Conservation (phyloP, 2,888 invertebrate species). For the Andrena chrysosceles region DNA sequence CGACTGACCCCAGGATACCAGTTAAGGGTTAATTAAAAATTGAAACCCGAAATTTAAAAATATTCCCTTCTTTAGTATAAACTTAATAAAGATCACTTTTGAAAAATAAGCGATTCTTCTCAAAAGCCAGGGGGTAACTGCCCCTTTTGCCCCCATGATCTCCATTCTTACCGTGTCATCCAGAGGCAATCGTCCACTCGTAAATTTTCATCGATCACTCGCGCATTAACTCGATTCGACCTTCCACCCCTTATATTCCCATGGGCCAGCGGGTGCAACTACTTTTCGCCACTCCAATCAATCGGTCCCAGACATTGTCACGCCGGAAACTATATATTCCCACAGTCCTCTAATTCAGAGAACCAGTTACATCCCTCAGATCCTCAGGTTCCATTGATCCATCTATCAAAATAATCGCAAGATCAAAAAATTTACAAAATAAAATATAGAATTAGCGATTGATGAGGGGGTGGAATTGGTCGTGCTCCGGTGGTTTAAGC, state of each 20-base stretch:
- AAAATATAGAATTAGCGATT: too few relatives aligned
- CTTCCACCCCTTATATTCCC: constrained; percentile 56
- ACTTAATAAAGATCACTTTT: too few relatives aligned
- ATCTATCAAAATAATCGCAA: too few relatives aligned
- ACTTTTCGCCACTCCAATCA: neutral
- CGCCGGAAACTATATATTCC: neutral
- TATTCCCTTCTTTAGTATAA: too few relatives aligned
- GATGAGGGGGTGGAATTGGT: neutral
- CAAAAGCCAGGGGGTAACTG: too few relatives aligned
- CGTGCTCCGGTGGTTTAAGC: constrained; percentile 3
- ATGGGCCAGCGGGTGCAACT: constrained; percentile 33
- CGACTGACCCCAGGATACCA: too few relatives aligned
- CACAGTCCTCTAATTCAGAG: neutral
- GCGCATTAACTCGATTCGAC: constrained; percentile 69
- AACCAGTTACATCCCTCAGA: neutral
- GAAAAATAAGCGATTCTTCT: too few relatives aligned
- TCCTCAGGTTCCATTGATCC: too few relatives aligned
- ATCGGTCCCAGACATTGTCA: neutral
- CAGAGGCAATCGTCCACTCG: constrained; percentile 11
- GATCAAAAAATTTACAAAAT: too few relatives aligned
- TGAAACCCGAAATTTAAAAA: too few relatives aligned
- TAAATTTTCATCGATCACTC: constrained; percentile 67
- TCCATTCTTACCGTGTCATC: neutral
- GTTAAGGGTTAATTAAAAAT: too few relatives aligned
- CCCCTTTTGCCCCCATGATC: neutral